Evolutionary conservation across 2,888 invertebrate species (phyloP), one percentile per base, ranked within the genome.

Genomic region (Eutolmus rufibarbis): DNA sequence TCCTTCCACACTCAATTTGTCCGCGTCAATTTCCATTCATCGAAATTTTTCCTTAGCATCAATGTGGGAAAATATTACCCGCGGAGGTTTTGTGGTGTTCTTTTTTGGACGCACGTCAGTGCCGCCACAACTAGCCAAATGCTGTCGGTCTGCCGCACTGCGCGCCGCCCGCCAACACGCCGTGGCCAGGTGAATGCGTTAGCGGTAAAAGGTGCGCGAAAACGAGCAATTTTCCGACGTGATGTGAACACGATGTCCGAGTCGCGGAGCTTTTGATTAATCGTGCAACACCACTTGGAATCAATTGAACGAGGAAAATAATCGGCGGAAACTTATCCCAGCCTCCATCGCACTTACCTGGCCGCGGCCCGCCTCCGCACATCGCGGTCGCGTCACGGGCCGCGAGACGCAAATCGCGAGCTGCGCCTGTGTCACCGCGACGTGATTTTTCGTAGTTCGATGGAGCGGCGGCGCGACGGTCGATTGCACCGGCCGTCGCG

Each of bases 21-120:
- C 76, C 19, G 46, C 51, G 86, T 86, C 86, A 86, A 86, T 86
- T 86, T 77, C 46, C 86, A 86, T 86, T 86, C 86, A 86, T 76
- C 46, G 77, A 40, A 77, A 19, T 86, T 86, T 86, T 86, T 56
- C n/a, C 66, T 14, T 19, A 14, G 9, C 56, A 19, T 46, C 86
- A 86, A 23, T 51, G 74, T 46, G 74, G 74, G 51, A 86, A 74
- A 86, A 76, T 74, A 86, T 86, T 86, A 51, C 74, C n/a, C n/a
- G 19, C n/a, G 19, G 34, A 57, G 56, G 12, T 40, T 16, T 23
- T 40, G 12, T 16, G 16, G 5, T 40, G 19, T 9, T 14, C 19
- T 16, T 37, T 66, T 40, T 66, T 31, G 12, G 81, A 37, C 77
- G 40, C 77, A 77, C 77, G 9, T 77, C 77, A 77, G 5, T 19